Evolutionary conservation across 2,113 vertebrate species (phyloP).

Genomic region (Mirounga angustirostris): DNA sequence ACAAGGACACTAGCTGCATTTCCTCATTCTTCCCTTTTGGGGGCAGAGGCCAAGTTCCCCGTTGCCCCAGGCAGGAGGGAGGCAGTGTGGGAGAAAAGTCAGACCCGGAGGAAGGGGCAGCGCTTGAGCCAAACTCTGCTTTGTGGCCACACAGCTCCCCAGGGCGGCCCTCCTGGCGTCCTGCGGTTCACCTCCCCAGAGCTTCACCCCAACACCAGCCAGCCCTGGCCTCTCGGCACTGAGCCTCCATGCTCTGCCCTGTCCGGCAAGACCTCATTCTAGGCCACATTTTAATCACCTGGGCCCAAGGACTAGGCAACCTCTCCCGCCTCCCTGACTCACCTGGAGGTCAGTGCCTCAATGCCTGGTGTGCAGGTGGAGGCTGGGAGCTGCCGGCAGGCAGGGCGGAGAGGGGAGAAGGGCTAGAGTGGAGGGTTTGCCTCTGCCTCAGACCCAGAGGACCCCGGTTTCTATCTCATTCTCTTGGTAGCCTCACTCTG

Average conservation of each 20-base stretch:
- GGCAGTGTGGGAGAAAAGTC: neutral
- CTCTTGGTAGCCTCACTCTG: neutral
- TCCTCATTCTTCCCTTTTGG: neutral
- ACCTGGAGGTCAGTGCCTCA: neutral
- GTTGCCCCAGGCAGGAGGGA: neutral
- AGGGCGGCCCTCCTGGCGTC: neutral
- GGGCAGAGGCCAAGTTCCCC: neutral
- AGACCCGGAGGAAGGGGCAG: neutral
- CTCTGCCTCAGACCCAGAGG: neutral
- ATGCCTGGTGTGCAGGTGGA: neutral
- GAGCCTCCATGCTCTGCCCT: neutral
- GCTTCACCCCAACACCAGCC: neutral
- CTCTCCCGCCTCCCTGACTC: neutral
- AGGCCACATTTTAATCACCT: neutral
- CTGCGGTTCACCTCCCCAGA: neutral
- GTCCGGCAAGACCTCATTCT: neutral
- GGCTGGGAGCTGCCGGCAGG: neutral
- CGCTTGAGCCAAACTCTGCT: neutral
- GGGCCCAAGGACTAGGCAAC: neutral
- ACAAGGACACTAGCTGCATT: neutral
- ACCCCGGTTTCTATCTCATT: neutral
- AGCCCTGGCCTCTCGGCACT: neutral
- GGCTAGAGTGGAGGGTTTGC: neutral
- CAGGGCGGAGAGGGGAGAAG: neutral
- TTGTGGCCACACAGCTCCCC: neutral